Base-by-base conservation (phyloP, 2,797 vertebrate species). In the Hyperoplus lanceolatus region DNA sequence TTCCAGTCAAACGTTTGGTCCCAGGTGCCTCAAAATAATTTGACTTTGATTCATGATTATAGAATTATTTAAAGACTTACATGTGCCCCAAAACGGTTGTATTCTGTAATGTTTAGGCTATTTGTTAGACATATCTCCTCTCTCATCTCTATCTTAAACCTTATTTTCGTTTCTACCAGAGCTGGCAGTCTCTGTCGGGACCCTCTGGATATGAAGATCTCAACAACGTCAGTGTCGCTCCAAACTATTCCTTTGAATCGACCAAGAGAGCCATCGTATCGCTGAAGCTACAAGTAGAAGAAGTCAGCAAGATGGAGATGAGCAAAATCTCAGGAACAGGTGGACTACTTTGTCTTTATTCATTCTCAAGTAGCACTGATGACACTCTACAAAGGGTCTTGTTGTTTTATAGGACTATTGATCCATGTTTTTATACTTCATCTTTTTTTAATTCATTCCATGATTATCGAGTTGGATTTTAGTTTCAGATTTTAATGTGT, bases 131-230 rank as follows among this genome's bases (percentile, higher is more conserved):
- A 21, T 38, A 2, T 68, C 14, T 15, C 3, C 7, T 56, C 13
- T 71, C 45, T 78, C 14, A 77, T 73, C 8, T 57, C 3, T 64
- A 1, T 51, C 36, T 68, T 61, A 14, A 14, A 15, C 29, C 16
- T 36, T 48, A 1, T 77, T 5, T 0, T 68, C 51, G 38, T 51
- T 69, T 42, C 13, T 6, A 21, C 16, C 61, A 96, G 95, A 93
- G 94, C 81, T 96, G 95, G 95, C 94, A 96, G 86, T 93, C 93
- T 79, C 90, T 96, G 50, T 94, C 94, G 29, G 93, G 93, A 9
- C 94, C 96, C n/a, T 95, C 95, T 1, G 95, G 95, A 60, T 95
- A 95, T 67, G 95, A 96, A 80, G 95, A 96, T 79, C 90, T 96
- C 53, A 94, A 94, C 82, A 94, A 91, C 55, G 76, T 95, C 76